Conservation (phyloP, 1,140 invertebrate species). For the Sycophaga agraensis region DNA sequence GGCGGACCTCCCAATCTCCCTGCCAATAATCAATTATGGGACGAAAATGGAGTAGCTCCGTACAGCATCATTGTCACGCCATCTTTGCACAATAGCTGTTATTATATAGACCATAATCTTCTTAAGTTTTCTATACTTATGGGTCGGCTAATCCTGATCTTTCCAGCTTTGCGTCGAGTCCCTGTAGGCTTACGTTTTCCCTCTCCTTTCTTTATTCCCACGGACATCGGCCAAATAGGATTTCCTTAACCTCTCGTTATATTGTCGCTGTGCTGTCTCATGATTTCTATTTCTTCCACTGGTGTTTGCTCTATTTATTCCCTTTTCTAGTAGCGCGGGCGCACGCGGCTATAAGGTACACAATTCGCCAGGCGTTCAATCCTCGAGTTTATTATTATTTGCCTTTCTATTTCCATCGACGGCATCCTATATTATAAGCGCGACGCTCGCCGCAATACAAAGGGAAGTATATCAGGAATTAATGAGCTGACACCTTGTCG, state of each 20-base stretch:
- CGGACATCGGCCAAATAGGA: conserved; percentile 16
- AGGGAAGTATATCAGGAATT: no score
- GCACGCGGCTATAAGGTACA: no score
- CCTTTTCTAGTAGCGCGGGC: neutral
- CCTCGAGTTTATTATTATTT: conserved; percentile 4
- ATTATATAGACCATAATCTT: conserved; percentile 27
- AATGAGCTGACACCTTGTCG: no score
- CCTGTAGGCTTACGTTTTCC: conserved; percentile 14
- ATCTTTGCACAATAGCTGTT: conserved; percentile 15
- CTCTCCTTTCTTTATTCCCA: conserved; percentile 17
- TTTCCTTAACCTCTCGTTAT: conserved; percentile 18
- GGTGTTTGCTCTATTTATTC: neutral
- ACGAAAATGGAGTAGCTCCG: neutral
- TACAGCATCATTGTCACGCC: conserved; percentile 26
- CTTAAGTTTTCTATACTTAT: conserved; percentile 24
- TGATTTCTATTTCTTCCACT: conserved; percentile 8
- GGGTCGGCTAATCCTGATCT: conserved; percentile 26
- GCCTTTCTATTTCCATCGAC: conserved; percentile 1
- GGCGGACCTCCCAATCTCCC: conserved; percentile 6
- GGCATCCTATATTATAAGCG: neutral
- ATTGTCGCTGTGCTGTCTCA: conserved; percentile 6
- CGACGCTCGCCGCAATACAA: neutral
- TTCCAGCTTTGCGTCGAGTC: conserved; percentile 24
- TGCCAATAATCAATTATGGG: conserved; percentile 25
- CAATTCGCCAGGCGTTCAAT: conserved; percentile 1